Conservation (phyloP, 2,888 invertebrate species). For the Elaeidobius kamerunicus region DNA sequence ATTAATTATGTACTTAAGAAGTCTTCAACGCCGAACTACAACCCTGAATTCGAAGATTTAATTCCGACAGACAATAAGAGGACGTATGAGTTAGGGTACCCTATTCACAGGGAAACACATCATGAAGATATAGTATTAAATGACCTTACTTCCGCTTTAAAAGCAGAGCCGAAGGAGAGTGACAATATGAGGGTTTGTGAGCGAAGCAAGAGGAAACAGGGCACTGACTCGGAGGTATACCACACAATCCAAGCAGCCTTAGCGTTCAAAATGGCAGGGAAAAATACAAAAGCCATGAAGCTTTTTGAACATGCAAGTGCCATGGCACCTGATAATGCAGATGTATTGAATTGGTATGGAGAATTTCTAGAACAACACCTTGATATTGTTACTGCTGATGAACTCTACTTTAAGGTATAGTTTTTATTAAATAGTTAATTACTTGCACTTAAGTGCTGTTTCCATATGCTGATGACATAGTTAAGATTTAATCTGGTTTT, state of each 20-base stretch:
- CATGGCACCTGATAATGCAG: slow-evolving; percentile 87
- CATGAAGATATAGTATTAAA: slow-evolving; percentile 41
- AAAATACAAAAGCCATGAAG: slow-evolving; percentile 80
- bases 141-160: slow-evolving; percentile 41
- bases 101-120: slow-evolving; percentile 34
- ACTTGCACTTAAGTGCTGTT: too few relatives aligned
- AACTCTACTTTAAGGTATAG: slow-evolving; percentile 74
- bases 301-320: slow-evolving; percentile 89
- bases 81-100: slow-evolving; percentile 36
- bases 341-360: slow-evolving; percentile 88
- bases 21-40: slow-evolving; percentile 37
- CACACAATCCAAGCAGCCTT: slow-evolving; percentile 79
- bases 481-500: too few relatives aligned
- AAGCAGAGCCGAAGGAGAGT: slow-evolving; percentile 33
- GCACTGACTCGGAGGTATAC: slow-evolving; percentile 70
- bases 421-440: too few relatives aligned
- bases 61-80: slow-evolving; percentile 44
- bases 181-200: slow-evolving; percentile 26
- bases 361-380: slow-evolving; percentile 86
- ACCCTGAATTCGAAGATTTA: slow-evolving; percentile 47
- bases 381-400: slow-evolving; percentile 87
- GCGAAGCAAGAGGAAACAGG: slow-evolving; percentile 34
- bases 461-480: too few relatives aligned
- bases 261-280: slow-evolving; percentile 79
- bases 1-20: slow-evolving; percentile 39